Conservation (phyloP, 2,888 invertebrate species). For the Aleiodes testaceus region DNA sequence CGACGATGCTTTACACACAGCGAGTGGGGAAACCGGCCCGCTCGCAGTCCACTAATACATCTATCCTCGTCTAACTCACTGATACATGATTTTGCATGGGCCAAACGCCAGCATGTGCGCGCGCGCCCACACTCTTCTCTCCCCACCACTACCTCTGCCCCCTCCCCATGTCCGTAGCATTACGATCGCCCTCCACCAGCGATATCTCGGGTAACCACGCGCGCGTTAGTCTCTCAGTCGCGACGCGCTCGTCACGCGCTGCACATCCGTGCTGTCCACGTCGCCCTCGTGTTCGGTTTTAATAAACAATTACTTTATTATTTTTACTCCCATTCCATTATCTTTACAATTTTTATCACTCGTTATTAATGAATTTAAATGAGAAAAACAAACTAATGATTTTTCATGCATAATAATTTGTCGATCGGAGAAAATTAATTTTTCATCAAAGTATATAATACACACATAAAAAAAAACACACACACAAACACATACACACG, state of each 20-base stretch:
- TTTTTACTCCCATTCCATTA: slow-evolving; percentile 30
- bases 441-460: too few relatives aligned
- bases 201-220: slow-evolving; percentile 62
- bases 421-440: too few relatives aligned
- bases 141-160: too few relatives aligned
- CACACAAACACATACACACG: too few relatives aligned
- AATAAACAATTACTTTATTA: slow-evolving; percentile 8
- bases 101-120: slow-evolving; percentile 49
- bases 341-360: neutral
- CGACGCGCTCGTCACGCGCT: slow-evolving; percentile 73
- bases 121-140: slow-evolving; percentile 43
- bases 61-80: slow-evolving; percentile 57
- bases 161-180: slow-evolving; percentile 56
- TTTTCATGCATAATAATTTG: too few relatives aligned
- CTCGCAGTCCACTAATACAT: slow-evolving; percentile 17
- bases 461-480: too few relatives aligned
- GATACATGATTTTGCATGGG: slow-evolving; percentile 43
- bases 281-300: slow-evolving; percentile 54
- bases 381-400: too few relatives aligned
- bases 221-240: slow-evolving; percentile 70
- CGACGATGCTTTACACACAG: slow-evolving; percentile 31
- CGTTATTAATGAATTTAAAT: neutral
- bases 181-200: slow-evolving; percentile 53
- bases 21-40: slow-evolving; percentile 50
- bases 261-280: slow-evolving; percentile 64